Conservation (phyloP, 92 coral and sea anemone genomes). For the Ricordea florida region DNA sequence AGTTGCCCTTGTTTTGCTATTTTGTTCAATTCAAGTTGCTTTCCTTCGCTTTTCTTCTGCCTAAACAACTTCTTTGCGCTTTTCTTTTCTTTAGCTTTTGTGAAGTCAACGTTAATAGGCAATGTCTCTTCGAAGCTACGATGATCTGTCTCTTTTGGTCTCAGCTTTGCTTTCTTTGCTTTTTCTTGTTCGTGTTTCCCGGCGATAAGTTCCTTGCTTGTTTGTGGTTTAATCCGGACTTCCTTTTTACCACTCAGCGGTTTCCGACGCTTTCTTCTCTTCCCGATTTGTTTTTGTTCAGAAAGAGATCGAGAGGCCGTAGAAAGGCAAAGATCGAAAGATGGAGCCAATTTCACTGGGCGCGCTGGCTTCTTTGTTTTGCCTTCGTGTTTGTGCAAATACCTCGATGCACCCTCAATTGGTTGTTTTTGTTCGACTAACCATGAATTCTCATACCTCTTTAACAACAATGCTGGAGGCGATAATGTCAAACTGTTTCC, state of each 20-base stretch:
- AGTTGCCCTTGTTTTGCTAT: neutral
- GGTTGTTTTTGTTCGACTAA: slow-evolving; percentile 72
- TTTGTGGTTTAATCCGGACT: neutral
- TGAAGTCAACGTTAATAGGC: neutral
- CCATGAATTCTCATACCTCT: slow-evolving; percentile 84
- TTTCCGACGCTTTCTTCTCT: slow-evolving; percentile 9
- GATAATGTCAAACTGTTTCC: slow-evolving; percentile 49
- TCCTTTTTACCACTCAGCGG: slow-evolving; percentile 6
- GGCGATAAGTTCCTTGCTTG: neutral
- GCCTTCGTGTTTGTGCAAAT: neutral
- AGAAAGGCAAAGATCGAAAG: neutral
- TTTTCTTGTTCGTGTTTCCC: slow-evolving; percentile 4
- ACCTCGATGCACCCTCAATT: neutral
- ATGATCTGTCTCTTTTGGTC: neutral
- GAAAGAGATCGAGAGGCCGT: slow-evolving; percentile 4
- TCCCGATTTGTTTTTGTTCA: slow-evolving; percentile 11
- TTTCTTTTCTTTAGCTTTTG: neutral
- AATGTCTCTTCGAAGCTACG: neutral
- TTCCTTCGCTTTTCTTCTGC: neutral
- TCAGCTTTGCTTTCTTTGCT: neutral
- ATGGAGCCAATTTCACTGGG: neutral
- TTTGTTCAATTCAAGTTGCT: neutral
- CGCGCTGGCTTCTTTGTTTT: neutral
- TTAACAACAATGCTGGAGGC: slow-evolving; percentile 81
- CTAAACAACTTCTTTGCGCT: neutral